Evolutionary conservation across 2,888 invertebrate genomes (phyloP).

Genomic region (Macrophya alboannulata): DNA sequence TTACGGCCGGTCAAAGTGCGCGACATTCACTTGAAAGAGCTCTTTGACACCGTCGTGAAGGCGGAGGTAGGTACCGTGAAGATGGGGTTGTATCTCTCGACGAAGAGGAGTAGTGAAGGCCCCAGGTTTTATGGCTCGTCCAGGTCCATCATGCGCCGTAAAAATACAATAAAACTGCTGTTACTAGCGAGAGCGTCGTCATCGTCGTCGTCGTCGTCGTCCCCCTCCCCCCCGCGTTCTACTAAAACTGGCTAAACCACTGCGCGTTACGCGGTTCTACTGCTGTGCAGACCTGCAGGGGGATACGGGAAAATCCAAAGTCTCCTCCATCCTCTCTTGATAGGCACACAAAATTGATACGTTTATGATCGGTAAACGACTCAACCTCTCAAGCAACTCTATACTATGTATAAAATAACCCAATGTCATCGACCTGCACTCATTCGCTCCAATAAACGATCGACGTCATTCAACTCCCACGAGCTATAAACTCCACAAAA

Average conservation of each 20-base stretch:
- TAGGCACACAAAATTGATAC: slow-evolving; percentile 75
- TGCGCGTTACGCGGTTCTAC: slow-evolving; percentile 68
- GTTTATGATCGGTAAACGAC: slow-evolving; percentile 76
- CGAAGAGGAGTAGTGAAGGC: slow-evolving; percentile 67
- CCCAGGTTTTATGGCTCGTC: slow-evolving; percentile 77
- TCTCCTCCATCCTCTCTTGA: slow-evolving; percentile 20
- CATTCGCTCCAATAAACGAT: slow-evolving; percentile 6
- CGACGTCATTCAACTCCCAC: not conserved
- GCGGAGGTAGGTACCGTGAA: slow-evolving; percentile 47
- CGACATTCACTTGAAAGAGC: slow-evolving; percentile 56
- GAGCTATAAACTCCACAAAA: not conserved
- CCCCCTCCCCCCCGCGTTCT: slow-evolving; percentile 40
- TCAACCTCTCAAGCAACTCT: slow-evolving; percentile 10
- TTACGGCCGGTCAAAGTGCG: slow-evolving; percentile 55
- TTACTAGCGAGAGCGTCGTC: slow-evolving; percentile 70
- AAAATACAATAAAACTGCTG: slow-evolving; percentile 79
- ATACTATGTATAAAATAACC: slow-evolving; percentile 1
- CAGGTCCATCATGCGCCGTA: slow-evolving; percentile 79
- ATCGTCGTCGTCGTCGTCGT: not conserved
- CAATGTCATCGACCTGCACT: slow-evolving; percentile 8
- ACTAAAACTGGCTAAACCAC: slow-evolving; percentile 67
- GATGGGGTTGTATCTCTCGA: slow-evolving; percentile 59
- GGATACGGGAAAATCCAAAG: slow-evolving; percentile 53
- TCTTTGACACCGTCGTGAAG: slow-evolving; percentile 56
- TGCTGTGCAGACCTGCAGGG: slow-evolving; percentile 54